phyloP scores from a whole-genome alignment of 2,888 invertebrate species.

The Muscina levida region DNA sequence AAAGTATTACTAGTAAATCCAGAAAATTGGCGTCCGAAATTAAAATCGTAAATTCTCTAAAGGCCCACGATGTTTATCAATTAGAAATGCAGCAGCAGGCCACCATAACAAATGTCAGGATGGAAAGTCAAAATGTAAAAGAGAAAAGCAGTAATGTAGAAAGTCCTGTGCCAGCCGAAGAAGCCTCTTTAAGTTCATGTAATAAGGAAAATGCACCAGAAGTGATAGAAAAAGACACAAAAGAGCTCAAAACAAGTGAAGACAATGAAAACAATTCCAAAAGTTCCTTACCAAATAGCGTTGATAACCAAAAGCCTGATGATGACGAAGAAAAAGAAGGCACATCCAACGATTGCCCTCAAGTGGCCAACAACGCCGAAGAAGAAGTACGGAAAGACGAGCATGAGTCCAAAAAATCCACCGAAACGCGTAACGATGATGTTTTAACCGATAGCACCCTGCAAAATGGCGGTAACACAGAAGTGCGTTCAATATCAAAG shows the following conservation, averaged over 20 bases:
- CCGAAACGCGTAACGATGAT: background rate
- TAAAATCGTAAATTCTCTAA: slow-evolving; percentile 74
- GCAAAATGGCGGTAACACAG: slow-evolving; percentile 59
- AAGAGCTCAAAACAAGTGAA: background rate
- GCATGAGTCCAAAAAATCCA: background rate
- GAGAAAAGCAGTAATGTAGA: too few relatives aligned
- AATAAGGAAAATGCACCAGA: too few relatives aligned
- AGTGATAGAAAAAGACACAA: background rate
- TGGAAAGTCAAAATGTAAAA: too few relatives aligned
- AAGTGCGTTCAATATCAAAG: slow-evolving; percentile 59
- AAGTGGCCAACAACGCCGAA: background rate
- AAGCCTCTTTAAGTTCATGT: too few relatives aligned
- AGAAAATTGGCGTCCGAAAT: slow-evolving; percentile 75
- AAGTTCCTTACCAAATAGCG: background rate
- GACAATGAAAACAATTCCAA: background rate
- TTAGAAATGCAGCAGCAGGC: background rate
- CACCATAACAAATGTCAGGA: too few relatives aligned
- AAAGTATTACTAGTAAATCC: slow-evolving; percentile 72
- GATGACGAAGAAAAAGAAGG: slow-evolving; percentile 8
- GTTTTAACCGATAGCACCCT: background rate
- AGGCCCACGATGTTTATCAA: slow-evolving; percentile 68
- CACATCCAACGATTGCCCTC: background rate
- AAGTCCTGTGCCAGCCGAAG: too few relatives aligned
- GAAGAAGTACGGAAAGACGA: background rate
- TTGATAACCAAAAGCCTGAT: background rate